Evolutionary conservation across 2,113 vertebrate genomes (phyloP).

Genomic region (Chunga burmeisteri): DNA sequence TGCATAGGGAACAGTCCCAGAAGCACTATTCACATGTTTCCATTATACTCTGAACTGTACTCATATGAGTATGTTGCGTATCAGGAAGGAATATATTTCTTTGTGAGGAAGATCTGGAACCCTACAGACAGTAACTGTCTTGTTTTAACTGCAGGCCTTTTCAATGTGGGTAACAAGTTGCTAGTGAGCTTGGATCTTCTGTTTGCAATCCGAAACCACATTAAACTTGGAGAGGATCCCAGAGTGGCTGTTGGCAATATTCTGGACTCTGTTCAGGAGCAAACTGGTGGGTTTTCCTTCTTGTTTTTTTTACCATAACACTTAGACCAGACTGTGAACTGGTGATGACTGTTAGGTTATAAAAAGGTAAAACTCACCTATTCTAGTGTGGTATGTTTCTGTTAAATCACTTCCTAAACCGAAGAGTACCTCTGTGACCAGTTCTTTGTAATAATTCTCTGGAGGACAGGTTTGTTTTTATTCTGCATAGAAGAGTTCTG

Average conservation of each 20-base stretch:
- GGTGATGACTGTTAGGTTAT: not conserved
- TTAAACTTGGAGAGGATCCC: slow-evolving; percentile 88
- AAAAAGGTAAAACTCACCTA: not conserved
- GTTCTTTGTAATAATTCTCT: not conserved
- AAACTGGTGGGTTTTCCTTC: slow-evolving; percentile 76
- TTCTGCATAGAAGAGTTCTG: not conserved
- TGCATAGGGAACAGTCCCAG: not conserved
- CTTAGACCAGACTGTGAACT: not conserved
- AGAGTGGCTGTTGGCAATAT: slow-evolving; percentile 75
- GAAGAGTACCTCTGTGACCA: not conserved
- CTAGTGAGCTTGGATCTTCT: slow-evolving; percentile 94
- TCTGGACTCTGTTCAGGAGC: slow-evolving; percentile 82
- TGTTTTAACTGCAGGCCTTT: slow-evolving; percentile 83
- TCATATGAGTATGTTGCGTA: rapidly evolving
- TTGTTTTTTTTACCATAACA: not conserved
- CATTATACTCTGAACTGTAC: not conserved
- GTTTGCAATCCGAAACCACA: slow-evolving; percentile 86
- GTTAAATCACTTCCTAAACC: not conserved
- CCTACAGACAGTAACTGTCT: not conserved
- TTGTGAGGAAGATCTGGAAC: not conserved
- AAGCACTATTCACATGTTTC: not conserved
- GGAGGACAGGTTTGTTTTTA: not conserved
- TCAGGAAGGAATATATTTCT: not conserved
- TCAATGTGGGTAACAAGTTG: slow-evolving; percentile 94
- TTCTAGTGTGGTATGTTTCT: not conserved